Evolutionary conservation across 2,888 invertebrate genomes (phyloP).

Genomic region (Torymus aiolomorphi): DNA sequence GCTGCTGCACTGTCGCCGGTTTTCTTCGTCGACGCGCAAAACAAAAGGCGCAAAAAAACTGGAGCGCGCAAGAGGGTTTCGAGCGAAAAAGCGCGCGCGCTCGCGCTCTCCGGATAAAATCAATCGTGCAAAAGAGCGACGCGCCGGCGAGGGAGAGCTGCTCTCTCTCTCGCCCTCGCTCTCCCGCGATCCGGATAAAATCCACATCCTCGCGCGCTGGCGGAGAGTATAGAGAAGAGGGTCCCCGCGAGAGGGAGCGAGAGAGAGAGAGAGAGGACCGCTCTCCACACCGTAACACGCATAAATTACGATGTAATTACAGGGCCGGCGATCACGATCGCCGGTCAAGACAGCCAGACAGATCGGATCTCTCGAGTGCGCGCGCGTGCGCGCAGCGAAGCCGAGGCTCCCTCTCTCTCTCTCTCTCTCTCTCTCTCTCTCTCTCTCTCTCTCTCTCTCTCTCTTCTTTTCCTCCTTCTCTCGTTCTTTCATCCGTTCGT

Average conservation of each 20-base stretch:
- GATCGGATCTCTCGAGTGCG: slow-evolving; percentile 67
- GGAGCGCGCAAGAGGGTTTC: slow-evolving; percentile 14
- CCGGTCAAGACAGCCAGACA: slow-evolving; percentile 65
- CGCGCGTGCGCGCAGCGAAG: slow-evolving; percentile 35
- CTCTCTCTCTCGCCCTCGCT: slow-evolving; percentile 6
- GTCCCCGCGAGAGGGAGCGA: not conserved
- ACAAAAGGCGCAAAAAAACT: slow-evolving; percentile 20
- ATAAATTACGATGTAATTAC: slow-evolving; percentile 75
- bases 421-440: not conserved
- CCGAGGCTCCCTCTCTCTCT: slow-evolving; percentile 23
- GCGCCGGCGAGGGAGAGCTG: slow-evolving; percentile 1
- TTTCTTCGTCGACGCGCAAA: slow-evolving; percentile 22
- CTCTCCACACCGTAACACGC: slow-evolving; percentile 71
- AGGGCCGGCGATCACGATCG: slow-evolving; percentile 72
- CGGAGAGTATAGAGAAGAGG: slow-evolving; percentile 22
- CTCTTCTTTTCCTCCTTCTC: slow-evolving; percentile 13
- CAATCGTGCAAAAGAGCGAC: slow-evolving; percentile 58
- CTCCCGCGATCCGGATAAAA: slow-evolving; percentile 58
- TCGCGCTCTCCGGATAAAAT: slow-evolving; percentile 52
- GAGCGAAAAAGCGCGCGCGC: slow-evolving; percentile 38
- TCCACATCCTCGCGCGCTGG: slow-evolving; percentile 60
- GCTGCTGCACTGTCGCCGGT: slow-evolving; percentile 39
- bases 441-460: slow-evolving; percentile 4
- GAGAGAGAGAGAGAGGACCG: slow-evolving; percentile 56
- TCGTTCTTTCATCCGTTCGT: slow-evolving; percentile 15